Conservation (phyloP, 2,888 invertebrate species). For the Odontocolon sp. region DNA sequence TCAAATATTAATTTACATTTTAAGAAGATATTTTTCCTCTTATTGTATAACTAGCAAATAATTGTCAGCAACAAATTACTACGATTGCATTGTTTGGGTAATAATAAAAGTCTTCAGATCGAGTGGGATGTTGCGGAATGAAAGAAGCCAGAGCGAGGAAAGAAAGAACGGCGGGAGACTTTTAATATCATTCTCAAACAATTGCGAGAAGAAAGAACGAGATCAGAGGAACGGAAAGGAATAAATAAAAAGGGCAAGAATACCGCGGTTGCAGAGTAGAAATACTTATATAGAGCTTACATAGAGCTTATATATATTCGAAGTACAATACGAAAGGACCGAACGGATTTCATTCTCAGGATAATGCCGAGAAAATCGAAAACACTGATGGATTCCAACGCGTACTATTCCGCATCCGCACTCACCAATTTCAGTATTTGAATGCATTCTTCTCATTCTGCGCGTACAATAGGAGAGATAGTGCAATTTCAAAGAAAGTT, state of each 20-base stretch:
- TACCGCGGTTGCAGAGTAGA: conserved; percentile 6
- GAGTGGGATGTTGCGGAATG: conserved; percentile 9
- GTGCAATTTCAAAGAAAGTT: no score
- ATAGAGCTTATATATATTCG: conserved; percentile 18
- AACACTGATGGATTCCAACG: conserved; percentile 37
- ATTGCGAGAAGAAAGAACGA: conserved; percentile 19
- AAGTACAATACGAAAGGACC: conserved; percentile 40
- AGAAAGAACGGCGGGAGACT: conserved; percentile 24
- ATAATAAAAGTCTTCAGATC: conserved; percentile 42
- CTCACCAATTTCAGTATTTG: background rate
- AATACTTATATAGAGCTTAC: conserved; percentile 48
- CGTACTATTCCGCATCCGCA: conserved; percentile 12
- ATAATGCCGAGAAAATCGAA: conserved; percentile 25
- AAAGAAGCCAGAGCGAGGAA: conserved; percentile 14
- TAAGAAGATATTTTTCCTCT: background rate
- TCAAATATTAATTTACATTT: conserved; percentile 47
- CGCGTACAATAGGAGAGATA: no score
- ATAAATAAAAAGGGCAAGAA: conserved; percentile 9
- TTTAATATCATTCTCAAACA: conserved; percentile 55
- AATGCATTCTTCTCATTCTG: no score
- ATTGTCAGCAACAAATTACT: conserved; percentile 24
- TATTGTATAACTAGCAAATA: conserved; percentile 5
- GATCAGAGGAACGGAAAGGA: background rate
- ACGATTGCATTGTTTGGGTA: conserved; percentile 21
- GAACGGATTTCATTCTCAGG: conserved; percentile 32